phyloP scores from a whole-genome alignment of 2,113 vertebrate genomes.

The Alouatta palliata region DNA sequence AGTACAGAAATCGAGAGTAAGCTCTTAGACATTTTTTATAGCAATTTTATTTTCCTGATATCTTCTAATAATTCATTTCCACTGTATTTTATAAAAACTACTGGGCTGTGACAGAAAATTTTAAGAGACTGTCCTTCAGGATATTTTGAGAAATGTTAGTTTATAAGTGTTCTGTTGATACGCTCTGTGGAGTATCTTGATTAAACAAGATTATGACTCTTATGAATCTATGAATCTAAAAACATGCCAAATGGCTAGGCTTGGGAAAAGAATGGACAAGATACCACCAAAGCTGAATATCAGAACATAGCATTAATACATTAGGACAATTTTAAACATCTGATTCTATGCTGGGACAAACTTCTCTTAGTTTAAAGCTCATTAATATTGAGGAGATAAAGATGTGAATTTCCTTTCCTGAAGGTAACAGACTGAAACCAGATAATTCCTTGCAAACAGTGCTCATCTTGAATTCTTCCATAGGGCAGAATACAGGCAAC shows the following conservation, averaged over 20 bases:
- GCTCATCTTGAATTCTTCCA: constrained; percentile 8
- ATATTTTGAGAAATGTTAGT: constrained; percentile 10
- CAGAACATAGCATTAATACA: neutral
- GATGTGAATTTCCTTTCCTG: neutral
- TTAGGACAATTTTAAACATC: constrained; percentile 15
- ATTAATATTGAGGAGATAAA: neutral
- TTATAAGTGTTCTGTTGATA: neutral
- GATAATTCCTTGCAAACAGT: neutral
- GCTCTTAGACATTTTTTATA: neutral
- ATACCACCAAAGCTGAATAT: neutral
- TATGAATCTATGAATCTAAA: neutral
- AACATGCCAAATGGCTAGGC: neutral
- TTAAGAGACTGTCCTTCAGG: neutral
- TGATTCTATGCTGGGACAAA: neutral
- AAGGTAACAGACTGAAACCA: neutral
- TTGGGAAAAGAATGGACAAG: neutral
- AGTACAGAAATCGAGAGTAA: neutral
- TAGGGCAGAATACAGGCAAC: neutral
- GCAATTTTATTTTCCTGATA: constrained; percentile 41
- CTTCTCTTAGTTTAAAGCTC: neutral
- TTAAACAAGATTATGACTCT: constrained; percentile 21
- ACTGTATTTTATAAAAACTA: constrained; percentile 13
- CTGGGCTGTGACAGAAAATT: neutral
- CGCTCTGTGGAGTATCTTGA: neutral
- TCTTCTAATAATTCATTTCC: constrained; percentile 38